A percentile compares a stretch with the other conserved stretches of the same genome.
Evolutionary conservation across 2,888 invertebrate species (phyloP).

Genomic region (Drosophila antonietae): DNA sequence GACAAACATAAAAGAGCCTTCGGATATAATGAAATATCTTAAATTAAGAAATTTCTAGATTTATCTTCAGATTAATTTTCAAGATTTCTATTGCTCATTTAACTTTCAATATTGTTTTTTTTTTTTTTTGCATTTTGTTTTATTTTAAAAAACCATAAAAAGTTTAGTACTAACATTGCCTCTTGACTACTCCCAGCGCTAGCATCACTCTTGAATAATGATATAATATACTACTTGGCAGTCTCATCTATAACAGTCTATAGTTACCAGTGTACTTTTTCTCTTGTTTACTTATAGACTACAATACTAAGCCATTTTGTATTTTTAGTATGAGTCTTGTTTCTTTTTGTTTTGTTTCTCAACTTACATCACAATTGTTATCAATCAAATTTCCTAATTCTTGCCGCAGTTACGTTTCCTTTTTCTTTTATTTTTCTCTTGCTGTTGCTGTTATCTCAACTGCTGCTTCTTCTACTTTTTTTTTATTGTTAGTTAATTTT

Average conservation of each 20-base stretch:
- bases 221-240: constrained; percentile 2
- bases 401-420: constrained; percentile 67
- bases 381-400: constrained; percentile 68
- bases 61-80: no score
- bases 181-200: not conserved
- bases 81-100: no score
- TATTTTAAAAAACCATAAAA: not conserved
- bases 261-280: not conserved
- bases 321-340: constrained; percentile 6
- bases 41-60: no score
- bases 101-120: not conserved
- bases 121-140: no score
- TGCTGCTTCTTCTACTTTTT: constrained; percentile 27
- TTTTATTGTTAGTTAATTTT: constrained; percentile 27
- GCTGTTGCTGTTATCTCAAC: constrained; percentile 22
- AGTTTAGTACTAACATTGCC: not conserved
- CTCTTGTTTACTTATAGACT: constrained; percentile 13
- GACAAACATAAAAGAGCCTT: no score
- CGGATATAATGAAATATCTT: no score
- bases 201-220: constrained; percentile 8
- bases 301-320: constrained; percentile 21
- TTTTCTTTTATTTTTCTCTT: constrained; percentile 26
- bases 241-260: not conserved
- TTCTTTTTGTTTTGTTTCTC: constrained; percentile 22
- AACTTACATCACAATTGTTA: constrained; percentile 77